Evolutionary conservation across 2,888 invertebrate genomes (phyloP), one percentile per base, ranked within the genome.

Genomic region (Schrankia costaestrigalis): DNA sequence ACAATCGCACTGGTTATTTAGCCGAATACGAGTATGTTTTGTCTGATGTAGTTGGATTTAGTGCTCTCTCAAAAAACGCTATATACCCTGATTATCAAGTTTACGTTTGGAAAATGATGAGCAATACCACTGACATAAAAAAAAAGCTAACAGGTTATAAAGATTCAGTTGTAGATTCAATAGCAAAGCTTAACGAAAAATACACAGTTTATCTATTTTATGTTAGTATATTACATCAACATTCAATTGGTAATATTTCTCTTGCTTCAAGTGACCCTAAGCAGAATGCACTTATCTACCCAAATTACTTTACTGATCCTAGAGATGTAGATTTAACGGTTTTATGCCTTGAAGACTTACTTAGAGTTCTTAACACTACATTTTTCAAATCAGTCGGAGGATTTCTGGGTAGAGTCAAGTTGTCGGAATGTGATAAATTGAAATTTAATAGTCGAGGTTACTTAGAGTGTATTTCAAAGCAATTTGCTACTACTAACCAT

Each of bases 211-310:
- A 88, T 1, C 11, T 66, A 0, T 64, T 82, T 25, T 48, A 64
- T 0, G 70, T 88, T 0, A 64, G 75, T 8, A 53, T 89, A 1
- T 41, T 89, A 1, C 82, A 86, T 49, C 90, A 90, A 0, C 67
- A 77, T 55, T 90, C 90, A 0, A 79, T 71, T 8, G 92, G 92
- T 23, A 68, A 62, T 26, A 63, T 95, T 10, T 73, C 78, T 26
- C 68, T 95, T 3, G 80, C 76, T 24, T 89, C 90, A 0, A 71
- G 67, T 0, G 69, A 93, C 63, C 91, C 92, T 0, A 64, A 76
- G 12, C 90, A 91, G 3, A 74, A 89, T 12, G 47, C 56, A 10
- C 11, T 34, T 7, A 51, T 55, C 2, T 19, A 44, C 3, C n/a
- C 41, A 3, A 55, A 54, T n/a, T 93, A 93, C 65, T 84, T 94